Evolutionary conservation across 1,140 invertebrate genomes (phyloP).

Genomic region (Drosophila tsacasi): DNA sequence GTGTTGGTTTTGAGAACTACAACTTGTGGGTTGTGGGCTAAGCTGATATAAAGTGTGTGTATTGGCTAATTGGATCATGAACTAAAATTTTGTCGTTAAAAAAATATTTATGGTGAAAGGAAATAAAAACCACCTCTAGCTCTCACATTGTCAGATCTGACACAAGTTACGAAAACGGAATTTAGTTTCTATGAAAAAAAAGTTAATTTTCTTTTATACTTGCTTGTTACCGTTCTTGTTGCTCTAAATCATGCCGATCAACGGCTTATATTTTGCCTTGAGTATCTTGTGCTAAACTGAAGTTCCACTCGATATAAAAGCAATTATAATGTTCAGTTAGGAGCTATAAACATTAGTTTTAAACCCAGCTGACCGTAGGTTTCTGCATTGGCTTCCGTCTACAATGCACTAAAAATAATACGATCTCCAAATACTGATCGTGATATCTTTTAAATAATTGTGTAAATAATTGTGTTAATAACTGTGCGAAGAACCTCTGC

Average conservation of each 20-base stretch:
- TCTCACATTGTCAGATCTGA: too few species aligned
- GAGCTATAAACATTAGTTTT: not conserved
- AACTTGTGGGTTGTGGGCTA: too few species aligned
- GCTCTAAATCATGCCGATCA: too few species aligned
- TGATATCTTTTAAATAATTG: not conserved
- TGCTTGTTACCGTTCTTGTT: too few species aligned
- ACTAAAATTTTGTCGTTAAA: not conserved
- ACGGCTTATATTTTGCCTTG: not conserved
- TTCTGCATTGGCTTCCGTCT: not conserved
- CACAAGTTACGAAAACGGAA: too few species aligned
- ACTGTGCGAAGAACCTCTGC: too few species aligned
- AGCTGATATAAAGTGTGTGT: not conserved
- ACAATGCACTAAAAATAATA: not conserved
- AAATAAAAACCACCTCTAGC: too few species aligned
- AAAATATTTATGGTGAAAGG: too few species aligned
- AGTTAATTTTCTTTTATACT: too few species aligned
- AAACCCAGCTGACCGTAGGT: not conserved
- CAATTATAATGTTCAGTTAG: not conserved
- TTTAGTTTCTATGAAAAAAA: too few species aligned
- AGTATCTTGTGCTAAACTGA: not conserved
- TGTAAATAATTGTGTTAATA: too few species aligned
- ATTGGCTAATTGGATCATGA: not conserved
- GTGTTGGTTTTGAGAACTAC: not conserved
- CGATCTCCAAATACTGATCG: not conserved
- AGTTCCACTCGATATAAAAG: not conserved